phyloP scores from a whole-genome alignment of 1,140 invertebrate species.

The Zaprionus kolodkinae region DNA sequence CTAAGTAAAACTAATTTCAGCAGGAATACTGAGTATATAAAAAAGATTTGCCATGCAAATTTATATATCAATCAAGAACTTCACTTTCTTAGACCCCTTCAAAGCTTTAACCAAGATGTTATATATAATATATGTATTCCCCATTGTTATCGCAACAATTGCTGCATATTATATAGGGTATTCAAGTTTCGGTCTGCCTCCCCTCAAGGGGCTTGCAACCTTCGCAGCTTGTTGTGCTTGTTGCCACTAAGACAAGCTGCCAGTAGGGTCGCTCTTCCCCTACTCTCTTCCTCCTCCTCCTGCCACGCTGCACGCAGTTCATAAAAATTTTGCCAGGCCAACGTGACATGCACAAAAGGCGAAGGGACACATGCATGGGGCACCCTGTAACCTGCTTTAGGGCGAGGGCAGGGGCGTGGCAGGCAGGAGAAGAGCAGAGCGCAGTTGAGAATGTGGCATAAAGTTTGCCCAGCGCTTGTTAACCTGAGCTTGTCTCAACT shows the following conservation, averaged over 20 bases:
- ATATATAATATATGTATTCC: not conserved
- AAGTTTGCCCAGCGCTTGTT: slow-evolving; percentile 70
- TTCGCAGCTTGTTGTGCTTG: not conserved
- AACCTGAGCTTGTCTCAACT: slow-evolving; percentile 52
- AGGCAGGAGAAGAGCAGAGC: not conserved
- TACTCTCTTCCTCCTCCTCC: not conserved
- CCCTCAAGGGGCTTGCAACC: not conserved
- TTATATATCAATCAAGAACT: too few species aligned
- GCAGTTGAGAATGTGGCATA: slow-evolving; percentile 64
- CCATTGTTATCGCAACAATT: not conserved
- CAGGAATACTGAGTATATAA: too few species aligned
- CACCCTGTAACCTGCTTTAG: too few species aligned
- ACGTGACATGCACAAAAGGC: slow-evolving; percentile 81
- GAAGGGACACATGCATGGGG: slow-evolving; percentile 68
- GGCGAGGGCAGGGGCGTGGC: not conserved
- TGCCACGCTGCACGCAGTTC: slow-evolving; percentile 66
- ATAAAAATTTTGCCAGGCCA: slow-evolving; percentile 80
- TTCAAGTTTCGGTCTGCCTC: not conserved
- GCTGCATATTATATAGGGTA: not conserved
- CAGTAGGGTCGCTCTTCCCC: not conserved
- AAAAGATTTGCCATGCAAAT: too few species aligned
- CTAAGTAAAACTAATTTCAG: too few species aligned
- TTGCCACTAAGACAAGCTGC: slow-evolving; percentile 57
- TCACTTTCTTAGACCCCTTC: too few species aligned
- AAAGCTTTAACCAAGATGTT: not conserved